These are phyloP conservation scores for Intoshia linei DNA, from an alignment of 1,140 invertebrate genomes.

Conservation along the genomic window DNA sequence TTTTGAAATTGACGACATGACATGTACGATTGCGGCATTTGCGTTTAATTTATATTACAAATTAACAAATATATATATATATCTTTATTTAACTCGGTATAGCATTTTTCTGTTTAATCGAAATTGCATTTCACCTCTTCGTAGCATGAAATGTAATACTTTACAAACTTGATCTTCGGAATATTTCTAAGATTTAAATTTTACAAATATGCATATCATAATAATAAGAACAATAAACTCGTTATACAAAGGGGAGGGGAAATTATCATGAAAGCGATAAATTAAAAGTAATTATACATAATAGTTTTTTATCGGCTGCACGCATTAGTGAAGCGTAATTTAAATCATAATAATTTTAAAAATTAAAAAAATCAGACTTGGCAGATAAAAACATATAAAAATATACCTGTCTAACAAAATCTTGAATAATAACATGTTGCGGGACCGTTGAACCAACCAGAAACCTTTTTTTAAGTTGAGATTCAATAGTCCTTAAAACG, in stretches of 20 bases:
- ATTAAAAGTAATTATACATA: too few species aligned
- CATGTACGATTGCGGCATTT: too few species aligned
- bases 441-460: slow-evolving; percentile 79
- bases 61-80: too few species aligned
- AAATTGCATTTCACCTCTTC: slow-evolving; percentile 68
- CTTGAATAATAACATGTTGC: slow-evolving; percentile 60
- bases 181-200: slow-evolving; percentile 34
- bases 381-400: background rate
- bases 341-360: too few species aligned
- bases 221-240: too few species aligned
- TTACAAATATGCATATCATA: too few species aligned
- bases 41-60: too few species aligned
- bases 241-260: too few species aligned
- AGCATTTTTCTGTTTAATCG: slow-evolving; percentile 80
- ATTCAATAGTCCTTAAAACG: slow-evolving; percentile 51
- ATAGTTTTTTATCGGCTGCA: too few species aligned
- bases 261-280: too few species aligned
- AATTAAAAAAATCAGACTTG: background rate
- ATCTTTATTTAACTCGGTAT: slow-evolving; percentile 39
- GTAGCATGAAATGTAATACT: slow-evolving; percentile 63
- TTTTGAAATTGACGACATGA: too few species aligned
- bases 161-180: slow-evolving; percentile 49
- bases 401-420: slow-evolving; percentile 44
- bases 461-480: slow-evolving; percentile 64
- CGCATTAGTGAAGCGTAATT: too few species aligned